Conservation (phyloP, 2,888 invertebrate species). For the Oxyteleia sp. region DNA sequence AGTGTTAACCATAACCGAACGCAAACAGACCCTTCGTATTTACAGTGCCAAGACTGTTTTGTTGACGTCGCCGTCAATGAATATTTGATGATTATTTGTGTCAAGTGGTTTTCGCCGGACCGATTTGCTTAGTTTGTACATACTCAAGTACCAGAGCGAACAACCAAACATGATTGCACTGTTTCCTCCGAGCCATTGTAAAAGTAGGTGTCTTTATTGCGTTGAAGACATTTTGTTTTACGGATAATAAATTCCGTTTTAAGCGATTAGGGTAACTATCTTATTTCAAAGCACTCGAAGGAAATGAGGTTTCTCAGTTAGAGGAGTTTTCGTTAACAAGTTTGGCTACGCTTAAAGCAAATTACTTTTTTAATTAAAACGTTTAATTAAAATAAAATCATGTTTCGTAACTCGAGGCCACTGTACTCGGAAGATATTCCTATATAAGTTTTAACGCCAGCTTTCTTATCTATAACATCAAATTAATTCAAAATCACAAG, state of each 20-base stretch:
- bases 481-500: too few relatives aligned
- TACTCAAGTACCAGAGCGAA: slow-evolving; percentile 15
- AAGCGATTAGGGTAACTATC: too few relatives aligned
- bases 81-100: slow-evolving; percentile 63
- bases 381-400: neutral
- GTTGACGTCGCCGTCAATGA: slow-evolving; percentile 38
- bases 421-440: neutral
- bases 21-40: slow-evolving; percentile 51
- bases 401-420: too few relatives aligned
- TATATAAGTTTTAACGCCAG: neutral
- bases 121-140: slow-evolving; percentile 40
- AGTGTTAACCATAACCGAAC: too few relatives aligned
- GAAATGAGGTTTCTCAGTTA: slow-evolving; percentile 21
- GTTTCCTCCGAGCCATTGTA: slow-evolving; percentile 30
- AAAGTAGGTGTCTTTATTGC: neutral
- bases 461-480: too few relatives aligned
- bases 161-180: slow-evolving; percentile 13
- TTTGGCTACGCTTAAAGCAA: neutral
- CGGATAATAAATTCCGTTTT: slow-evolving; percentile 9
- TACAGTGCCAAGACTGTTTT: slow-evolving; percentile 29
- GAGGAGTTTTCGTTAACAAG: slow-evolving; percentile 6
- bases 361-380: neutral
- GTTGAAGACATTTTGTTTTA: slow-evolving; percentile 19
- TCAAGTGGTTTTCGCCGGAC: slow-evolving; percentile 28
- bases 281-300: too few relatives aligned